Evolutionary conservation across 2,888 invertebrate species (phyloP), one percentile per base, ranked within the genome.

Genomic region (Silvanus unidentatus): DNA sequence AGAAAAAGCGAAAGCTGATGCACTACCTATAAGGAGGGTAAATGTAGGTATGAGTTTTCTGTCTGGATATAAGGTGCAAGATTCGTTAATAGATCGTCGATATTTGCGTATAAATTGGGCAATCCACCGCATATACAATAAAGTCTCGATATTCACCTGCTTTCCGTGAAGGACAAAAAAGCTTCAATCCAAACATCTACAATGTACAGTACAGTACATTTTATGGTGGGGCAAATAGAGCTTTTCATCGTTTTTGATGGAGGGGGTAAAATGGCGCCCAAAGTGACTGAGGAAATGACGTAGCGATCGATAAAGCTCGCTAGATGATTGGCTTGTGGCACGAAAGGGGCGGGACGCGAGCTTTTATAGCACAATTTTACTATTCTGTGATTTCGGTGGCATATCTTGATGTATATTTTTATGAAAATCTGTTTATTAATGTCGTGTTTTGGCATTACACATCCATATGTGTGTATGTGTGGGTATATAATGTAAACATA

Each of bases 241-340:
- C 37, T 37, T 37, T 37, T 32, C 11, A 32, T 11, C 37, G 14
- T 32, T 32, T 32, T 42, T 30, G 40, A 37, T 49, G 58, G 66
- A 55, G 63, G 65, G 65, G 63, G 63, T 64, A 69, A 67, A 68
- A 69, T 69, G 70, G 70, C 69, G 68, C 60, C 68, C 55, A 55
- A 53, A 50, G 65, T 65, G 65, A 65, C 65, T 62, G 61, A 64
- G 64, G 64, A 66, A 67, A 66, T 68, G 70, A 69, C 69, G 69
- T 66, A 60, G 61, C 65, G 71, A 72, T 72, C 72, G 71, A 72
- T 72, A 72, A 59, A 60, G 62, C 66, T 54, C 62, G 59, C 58
- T 53, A 61, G 60, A 58, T 63, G 68, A 71, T 71, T 71, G 71
- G 71, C 54, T 60, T 61, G 59, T 50, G 58, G 57, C 58, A 57